A percentile compares a stretch with the other conserved stretches of the same genome.
These are phyloP conservation scores for Acanthurus tractus DNA, from an alignment of 2,797 vertebrate species.

Conservation along the genomic window DNA sequence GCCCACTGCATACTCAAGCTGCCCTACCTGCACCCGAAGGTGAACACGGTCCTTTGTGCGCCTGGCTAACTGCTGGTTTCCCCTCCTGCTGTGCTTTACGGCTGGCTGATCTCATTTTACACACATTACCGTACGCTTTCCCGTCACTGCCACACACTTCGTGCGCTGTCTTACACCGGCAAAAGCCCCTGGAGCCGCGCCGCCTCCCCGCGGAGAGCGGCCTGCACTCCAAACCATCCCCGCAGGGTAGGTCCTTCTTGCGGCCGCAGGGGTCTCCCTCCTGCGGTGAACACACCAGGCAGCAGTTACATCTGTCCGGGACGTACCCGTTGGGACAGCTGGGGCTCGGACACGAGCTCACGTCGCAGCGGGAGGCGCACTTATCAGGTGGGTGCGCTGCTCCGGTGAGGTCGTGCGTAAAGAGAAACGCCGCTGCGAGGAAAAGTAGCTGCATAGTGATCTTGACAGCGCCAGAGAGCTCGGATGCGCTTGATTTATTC, in stretches of 20 bases:
- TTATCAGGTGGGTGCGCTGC: constrained; percentile 66
- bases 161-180: constrained; percentile 88
- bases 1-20: background rate
- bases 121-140: constrained; percentile 90
- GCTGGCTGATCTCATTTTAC: constrained; percentile 89
- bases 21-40: constrained; percentile 84
- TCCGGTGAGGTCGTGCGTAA: constrained; percentile 63
- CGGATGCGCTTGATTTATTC: no score
- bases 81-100: constrained; percentile 88
- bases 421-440: constrained; percentile 56
- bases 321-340: constrained; percentile 91
- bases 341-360: constrained; percentile 90
- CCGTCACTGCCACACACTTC: constrained; percentile 93
- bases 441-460: constrained; percentile 66
- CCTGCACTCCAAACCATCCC: constrained; percentile 91
- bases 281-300: constrained; percentile 90
- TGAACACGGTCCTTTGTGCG: constrained; percentile 89
- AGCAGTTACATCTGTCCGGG: constrained; percentile 93
- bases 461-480: background rate
- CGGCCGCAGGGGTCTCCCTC: constrained; percentile 92
- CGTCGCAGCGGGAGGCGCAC: constrained; percentile 90
- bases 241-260: constrained; percentile 89
- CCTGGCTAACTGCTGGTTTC: constrained; percentile 83
- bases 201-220: constrained; percentile 70
- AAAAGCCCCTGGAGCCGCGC: constrained; percentile 85